These are phyloP conservation scores for Eciton burchellii DNA, from an alignment of 1,140 invertebrate species.

Conservation along the genomic window DNA sequence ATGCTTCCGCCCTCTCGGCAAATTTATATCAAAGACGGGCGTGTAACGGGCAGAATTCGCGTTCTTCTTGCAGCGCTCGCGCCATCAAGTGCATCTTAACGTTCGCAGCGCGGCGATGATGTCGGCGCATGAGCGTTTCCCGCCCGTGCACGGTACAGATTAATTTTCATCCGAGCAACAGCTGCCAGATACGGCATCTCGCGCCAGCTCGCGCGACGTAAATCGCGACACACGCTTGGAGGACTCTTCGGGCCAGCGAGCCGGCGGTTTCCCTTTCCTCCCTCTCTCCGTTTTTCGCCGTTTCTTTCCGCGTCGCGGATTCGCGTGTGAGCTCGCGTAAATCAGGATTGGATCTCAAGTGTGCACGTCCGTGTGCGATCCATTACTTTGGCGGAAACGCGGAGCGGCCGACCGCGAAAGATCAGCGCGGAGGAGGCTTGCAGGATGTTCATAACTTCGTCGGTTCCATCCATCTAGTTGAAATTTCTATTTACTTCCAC, in stretches of 20 bases:
- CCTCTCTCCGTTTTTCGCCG: too few relatives aligned
- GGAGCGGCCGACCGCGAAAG: slow-evolving; percentile 26
- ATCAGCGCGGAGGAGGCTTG: neutral
- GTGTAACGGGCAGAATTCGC: neutral
- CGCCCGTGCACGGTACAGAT: slow-evolving; percentile 1
- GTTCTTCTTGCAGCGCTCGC: slow-evolving; percentile 3
- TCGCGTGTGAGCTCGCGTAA: neutral
- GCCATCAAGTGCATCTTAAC: slow-evolving; percentile 18
- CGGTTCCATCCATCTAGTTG: slow-evolving; percentile 63
- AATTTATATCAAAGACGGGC: neutral
- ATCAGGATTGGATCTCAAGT: neutral
- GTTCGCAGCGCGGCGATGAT: slow-evolving; percentile 3
- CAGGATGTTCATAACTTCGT: slow-evolving; percentile 52
- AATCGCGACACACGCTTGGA: neutral
- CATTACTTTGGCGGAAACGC: neutral
- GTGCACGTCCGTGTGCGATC: neutral
- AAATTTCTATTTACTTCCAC: slow-evolving; percentile 73
- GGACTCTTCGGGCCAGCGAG: neutral
- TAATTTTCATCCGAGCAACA: slow-evolving; percentile 37
- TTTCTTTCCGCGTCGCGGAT: neutral
- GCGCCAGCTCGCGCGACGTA: slow-evolving; percentile 23
- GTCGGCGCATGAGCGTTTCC: slow-evolving; percentile 5
- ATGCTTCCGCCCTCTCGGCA: neutral
- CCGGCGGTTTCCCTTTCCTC: too few relatives aligned
- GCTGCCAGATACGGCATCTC: slow-evolving; percentile 26